phyloP scores from a whole-genome alignment of 2,797 vertebrate genomes.

The Schizothorax lantsangensis region DNA sequence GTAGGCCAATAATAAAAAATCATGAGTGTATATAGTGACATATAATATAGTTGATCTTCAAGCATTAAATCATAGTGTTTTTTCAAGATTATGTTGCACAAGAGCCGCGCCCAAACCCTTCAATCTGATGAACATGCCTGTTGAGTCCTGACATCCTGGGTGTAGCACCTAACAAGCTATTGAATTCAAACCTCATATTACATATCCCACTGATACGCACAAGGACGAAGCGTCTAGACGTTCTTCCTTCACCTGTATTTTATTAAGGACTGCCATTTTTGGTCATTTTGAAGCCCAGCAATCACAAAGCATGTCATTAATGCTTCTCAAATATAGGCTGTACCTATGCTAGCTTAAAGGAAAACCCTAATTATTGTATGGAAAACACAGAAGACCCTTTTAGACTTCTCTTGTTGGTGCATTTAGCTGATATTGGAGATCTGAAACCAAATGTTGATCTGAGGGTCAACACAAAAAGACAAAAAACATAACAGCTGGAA shows the following conservation, averaged over 20 bases:
- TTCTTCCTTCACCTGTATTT: conserved; percentile 11
- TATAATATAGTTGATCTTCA: neutral
- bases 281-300: neutral
- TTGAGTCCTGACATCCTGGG: conserved; percentile 26
- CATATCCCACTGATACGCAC: conserved; percentile 9
- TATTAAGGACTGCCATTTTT: conserved; percentile 26
- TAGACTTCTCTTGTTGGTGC: neutral
- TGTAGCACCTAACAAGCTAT: conserved; percentile 12
- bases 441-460: neutral
- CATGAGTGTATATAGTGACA: too few relatives aligned
- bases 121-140: neutral
- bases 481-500: neutral
- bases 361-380: neutral
- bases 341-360: neutral
- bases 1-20: neutral
- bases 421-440: neutral
- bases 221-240: conserved; percentile 33
- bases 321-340: neutral
- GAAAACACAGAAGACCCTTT: neutral
- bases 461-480: neutral
- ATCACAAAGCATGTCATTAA: conserved; percentile 24
- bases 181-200: conserved; percentile 16
- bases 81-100: neutral
- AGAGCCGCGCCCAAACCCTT: neutral
- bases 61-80: neutral